Evolutionary conservation across 2,113 vertebrate genomes (phyloP).

Genomic region (Rostratula benghalensis): DNA sequence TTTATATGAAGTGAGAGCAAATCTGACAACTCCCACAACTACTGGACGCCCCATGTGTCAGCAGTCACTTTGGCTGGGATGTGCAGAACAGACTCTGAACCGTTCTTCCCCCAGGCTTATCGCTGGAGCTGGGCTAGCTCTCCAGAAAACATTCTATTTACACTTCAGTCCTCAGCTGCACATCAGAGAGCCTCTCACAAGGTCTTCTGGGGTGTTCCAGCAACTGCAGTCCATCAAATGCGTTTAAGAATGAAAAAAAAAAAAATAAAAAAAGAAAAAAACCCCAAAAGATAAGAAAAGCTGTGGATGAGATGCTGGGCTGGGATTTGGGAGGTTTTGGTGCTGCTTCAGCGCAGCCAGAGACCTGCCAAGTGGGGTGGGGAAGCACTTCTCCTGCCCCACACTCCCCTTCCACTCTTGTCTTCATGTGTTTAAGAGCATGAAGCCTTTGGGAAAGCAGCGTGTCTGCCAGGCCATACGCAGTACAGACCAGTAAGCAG

Average conservation of each 20-base stretch:
- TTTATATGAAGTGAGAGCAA: background rate
- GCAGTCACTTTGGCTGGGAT: background rate
- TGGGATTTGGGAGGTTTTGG: background rate
- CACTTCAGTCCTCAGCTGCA: background rate
- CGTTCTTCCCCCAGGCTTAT: background rate
- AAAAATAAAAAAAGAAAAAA: background rate
- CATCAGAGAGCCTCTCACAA: background rate
- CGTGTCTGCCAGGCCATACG: rapidly evolving
- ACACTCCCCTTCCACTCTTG: background rate
- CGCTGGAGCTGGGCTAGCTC: background rate
- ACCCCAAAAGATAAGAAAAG: background rate
- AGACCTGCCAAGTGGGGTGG: background rate
- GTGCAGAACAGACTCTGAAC: background rate
- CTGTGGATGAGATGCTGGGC: background rate
- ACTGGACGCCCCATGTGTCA: background rate
- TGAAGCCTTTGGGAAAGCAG: background rate
- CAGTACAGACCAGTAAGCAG: rapidly evolving
- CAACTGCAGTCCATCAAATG: background rate
- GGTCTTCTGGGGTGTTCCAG: background rate
- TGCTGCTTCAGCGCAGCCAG: background rate
- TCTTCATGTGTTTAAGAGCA: background rate
- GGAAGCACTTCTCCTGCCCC: background rate
- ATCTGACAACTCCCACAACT: background rate
- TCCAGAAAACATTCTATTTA: background rate
- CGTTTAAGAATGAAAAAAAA: background rate